Percentiles rank a stretch among this genome's conserved stretches.
Conservation (phyloP, 2,113 vertebrate species). For the Cryptotis parvus region DNA sequence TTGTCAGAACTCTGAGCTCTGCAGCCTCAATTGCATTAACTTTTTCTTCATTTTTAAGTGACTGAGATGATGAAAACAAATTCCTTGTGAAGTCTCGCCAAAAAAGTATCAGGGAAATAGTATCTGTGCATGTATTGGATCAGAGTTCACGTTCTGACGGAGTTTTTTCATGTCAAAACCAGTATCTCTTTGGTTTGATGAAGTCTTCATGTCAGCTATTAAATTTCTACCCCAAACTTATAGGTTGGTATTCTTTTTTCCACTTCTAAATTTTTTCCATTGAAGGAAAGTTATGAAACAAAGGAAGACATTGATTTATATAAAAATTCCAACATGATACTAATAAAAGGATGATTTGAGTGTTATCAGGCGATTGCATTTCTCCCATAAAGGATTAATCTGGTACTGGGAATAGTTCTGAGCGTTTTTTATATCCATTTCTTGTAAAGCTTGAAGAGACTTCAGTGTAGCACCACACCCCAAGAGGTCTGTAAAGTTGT, state of each 20-base stretch:
- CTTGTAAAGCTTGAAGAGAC: constrained; percentile 37
- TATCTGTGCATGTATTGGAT: constrained; percentile 20
- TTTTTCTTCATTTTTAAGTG: constrained; percentile 75
- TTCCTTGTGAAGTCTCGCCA: constrained; percentile 62
- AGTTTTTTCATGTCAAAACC: constrained; percentile 55
- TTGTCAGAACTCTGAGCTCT: constrained; percentile 60
- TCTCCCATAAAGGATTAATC: constrained; percentile 45
- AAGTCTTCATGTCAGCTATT: constrained; percentile 62
- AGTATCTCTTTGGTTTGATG: constrained; percentile 15
- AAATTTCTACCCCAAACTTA: not conserved
- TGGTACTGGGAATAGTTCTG: constrained; percentile 50
- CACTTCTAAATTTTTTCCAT: not conserved
- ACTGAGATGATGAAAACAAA: constrained; percentile 55
- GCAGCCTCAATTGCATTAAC: constrained; percentile 37
- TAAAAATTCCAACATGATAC: not conserved
- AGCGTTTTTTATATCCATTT: constrained; percentile 66
- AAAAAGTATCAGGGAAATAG: constrained; percentile 53
- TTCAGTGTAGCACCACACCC: constrained; percentile 57
- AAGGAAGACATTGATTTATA: constrained; percentile 35
- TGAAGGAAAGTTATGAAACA: constrained; percentile 36
- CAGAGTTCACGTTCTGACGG: constrained; percentile 15
- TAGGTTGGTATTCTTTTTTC: not conserved
- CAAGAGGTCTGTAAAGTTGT: constrained; percentile 79
- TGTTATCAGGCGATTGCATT: not conserved
- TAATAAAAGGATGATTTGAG: not conserved